These are phyloP conservation scores for Harmothoe impar DNA, from an alignment of 2,888 invertebrate genomes.

Conservation along the genomic window DNA sequence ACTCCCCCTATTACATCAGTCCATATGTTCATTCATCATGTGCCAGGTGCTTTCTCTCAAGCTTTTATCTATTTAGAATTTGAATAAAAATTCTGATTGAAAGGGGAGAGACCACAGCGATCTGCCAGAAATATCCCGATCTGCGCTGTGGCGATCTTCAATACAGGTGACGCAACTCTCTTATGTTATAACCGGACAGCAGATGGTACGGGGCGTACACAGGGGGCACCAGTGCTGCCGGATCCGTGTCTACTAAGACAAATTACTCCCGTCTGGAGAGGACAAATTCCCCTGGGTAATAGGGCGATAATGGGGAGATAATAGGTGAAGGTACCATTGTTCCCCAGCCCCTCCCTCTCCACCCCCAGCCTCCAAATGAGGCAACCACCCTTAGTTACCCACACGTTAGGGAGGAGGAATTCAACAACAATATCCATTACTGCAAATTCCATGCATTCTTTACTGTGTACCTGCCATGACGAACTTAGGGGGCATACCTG, in stretches of 20 bases:
- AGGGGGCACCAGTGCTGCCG: not conserved
- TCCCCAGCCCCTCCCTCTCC: not conserved
- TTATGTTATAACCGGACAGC: not conserved
- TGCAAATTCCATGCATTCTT: conserved; percentile 17
- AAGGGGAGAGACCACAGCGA: too few relatives aligned
- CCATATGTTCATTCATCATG: too few relatives aligned
- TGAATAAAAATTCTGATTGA: too few relatives aligned
- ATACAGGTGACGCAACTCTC: too few relatives aligned
- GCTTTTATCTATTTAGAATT: not conserved
- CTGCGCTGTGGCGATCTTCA: too few relatives aligned
- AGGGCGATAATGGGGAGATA: not conserved
- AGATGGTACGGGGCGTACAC: not conserved
- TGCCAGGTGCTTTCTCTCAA: not conserved
- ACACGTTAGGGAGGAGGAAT: not conserved
- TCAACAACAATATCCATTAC: conserved; percentile 26
- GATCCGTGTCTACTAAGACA: not conserved
- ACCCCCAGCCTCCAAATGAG: not conserved
- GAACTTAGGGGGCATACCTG: not conserved
- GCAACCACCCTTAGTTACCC: not conserved
- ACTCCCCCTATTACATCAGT: too few relatives aligned
- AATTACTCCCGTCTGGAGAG: not conserved
- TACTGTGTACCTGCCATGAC: not conserved
- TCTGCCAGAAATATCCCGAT: too few relatives aligned
- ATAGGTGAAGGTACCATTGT: conserved; percentile 7
- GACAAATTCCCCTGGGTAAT: conserved; percentile 24